Evolutionary conservation across 2,888 invertebrate genomes (phyloP).

Genomic region (Sphaeridia pumilis): DNA sequence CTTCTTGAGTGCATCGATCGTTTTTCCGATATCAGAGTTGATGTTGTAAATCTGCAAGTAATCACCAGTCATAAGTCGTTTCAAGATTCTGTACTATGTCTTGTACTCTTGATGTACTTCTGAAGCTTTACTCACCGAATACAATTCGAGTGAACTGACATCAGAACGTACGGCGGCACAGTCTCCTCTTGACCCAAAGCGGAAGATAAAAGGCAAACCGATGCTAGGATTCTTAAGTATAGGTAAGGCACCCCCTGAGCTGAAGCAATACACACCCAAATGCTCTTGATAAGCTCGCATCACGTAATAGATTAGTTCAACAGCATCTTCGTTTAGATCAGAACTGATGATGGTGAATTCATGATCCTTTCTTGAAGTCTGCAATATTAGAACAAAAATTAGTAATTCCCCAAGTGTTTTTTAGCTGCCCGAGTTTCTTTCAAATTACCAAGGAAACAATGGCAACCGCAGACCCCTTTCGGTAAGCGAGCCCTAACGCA

Average conservation of each 20-base stretch:
- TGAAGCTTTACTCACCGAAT: slow-evolving; percentile 37
- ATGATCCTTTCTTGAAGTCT: slow-evolving; percentile 42
- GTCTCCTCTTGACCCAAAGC: slow-evolving; percentile 40
- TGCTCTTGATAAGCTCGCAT: slow-evolving; percentile 35
- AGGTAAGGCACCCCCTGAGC: slow-evolving; percentile 40
- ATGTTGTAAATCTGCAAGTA: slow-evolving; percentile 32
- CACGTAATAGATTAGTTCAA: slow-evolving; percentile 38
- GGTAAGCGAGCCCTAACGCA: slow-evolving; percentile 39
- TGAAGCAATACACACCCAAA: slow-evolving; percentile 38
- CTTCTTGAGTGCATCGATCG: slow-evolving; percentile 15
- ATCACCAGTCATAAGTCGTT: neutral
- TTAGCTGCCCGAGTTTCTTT: neutral
- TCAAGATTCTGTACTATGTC: too few relatives aligned
- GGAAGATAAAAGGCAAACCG: slow-evolving; percentile 40
- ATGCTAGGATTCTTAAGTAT: slow-evolving; percentile 15
- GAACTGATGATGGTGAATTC: slow-evolving; percentile 40
- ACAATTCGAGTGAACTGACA: slow-evolving; percentile 42
- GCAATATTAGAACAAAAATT: slow-evolving; percentile 14
- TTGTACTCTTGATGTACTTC: neutral
- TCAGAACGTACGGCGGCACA: slow-evolving; percentile 40
- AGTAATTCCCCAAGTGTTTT: neutral
- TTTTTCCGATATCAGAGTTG: slow-evolving; percentile 28
- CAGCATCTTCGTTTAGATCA: slow-evolving; percentile 38
- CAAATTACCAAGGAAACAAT: slow-evolving; percentile 38
- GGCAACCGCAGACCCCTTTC: slow-evolving; percentile 38